Evolutionary conservation across 2,888 invertebrate genomes (phyloP).

Genomic region (Rhogogaster chlorosoma): DNA sequence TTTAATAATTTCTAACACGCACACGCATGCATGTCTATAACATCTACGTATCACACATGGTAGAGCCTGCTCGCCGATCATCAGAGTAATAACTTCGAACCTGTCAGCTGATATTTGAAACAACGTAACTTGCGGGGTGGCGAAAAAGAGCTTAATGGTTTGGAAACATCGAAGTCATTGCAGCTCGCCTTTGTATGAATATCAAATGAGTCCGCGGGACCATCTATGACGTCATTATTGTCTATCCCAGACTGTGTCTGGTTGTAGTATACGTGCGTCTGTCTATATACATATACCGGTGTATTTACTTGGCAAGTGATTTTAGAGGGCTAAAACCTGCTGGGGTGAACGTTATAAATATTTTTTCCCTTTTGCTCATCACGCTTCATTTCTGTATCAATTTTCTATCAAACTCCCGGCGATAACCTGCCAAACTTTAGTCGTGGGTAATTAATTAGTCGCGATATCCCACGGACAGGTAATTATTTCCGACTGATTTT

Average conservation of each 20-base stretch:
- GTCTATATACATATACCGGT: not conserved
- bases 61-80: constrained; percentile 59
- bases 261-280: too few relatives aligned
- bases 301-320: not conserved
- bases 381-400: not conserved
- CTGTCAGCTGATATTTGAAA: constrained; percentile 72
- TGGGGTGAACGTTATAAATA: not conserved
- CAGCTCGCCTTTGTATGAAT: constrained; percentile 71
- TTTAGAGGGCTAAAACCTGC: constrained; percentile 20
- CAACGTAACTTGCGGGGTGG: constrained; percentile 71
- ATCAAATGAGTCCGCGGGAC: constrained; percentile 71
- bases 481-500: constrained; percentile 9
- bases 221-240: constrained; percentile 67
- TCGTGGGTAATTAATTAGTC: constrained; percentile 18
- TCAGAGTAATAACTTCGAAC: constrained; percentile 70
- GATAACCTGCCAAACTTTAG: constrained; percentile 4
- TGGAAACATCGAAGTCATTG: constrained; percentile 76
- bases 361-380: not conserved
- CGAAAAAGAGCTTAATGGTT: constrained; percentile 72
- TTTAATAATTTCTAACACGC: not conserved
- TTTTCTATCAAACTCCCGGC: not conserved
- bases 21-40: not conserved
- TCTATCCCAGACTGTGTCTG: not conserved
- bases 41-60: not conserved
- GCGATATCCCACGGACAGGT: not conserved